Percentiles rank a stretch among this genome's conserved stretches.
phyloP scores from a whole-genome alignment of 2,113 vertebrate genomes.

The Trogon melanurus region DNA sequence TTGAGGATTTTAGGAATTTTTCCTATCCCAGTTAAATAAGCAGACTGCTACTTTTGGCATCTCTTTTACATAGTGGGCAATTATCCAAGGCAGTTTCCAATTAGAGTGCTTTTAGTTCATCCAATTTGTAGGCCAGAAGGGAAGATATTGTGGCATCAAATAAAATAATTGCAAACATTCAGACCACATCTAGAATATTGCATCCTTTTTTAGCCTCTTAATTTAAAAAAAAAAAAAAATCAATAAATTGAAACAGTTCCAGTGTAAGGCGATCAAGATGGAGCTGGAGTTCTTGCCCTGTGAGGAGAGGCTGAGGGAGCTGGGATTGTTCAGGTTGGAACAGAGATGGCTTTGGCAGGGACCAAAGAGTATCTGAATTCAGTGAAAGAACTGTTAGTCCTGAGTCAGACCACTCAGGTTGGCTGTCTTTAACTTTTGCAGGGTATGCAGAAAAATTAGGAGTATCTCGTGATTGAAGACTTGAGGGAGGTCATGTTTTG shows the following conservation, averaged over 20 bases:
- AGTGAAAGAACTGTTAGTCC: background rate
- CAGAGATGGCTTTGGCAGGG: background rate
- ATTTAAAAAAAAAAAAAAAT: background rate
- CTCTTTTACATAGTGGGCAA: background rate
- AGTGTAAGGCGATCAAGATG: background rate
- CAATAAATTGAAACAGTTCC: background rate
- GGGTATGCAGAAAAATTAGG: background rate
- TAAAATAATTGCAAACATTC: slow-evolving; percentile 20
- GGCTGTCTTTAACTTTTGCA: background rate
- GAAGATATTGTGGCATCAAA: background rate
- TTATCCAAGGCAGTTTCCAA: slow-evolving; percentile 26
- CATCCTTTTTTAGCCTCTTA: background rate
- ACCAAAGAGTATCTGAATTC: background rate
- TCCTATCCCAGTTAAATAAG: background rate
- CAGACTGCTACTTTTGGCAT: slow-evolving; percentile 2
- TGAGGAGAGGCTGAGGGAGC: background rate
- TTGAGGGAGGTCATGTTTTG: no score
- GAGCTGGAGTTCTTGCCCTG: background rate
- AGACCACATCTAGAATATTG: background rate
- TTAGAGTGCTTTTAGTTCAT: slow-evolving; percentile 24
- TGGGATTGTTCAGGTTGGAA: background rate
- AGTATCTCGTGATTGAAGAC: background rate
- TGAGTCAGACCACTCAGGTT: background rate
- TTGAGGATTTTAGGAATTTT: background rate
- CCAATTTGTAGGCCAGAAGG: background rate